Evolutionary conservation across 2,797 vertebrate genomes (phyloP).

Genomic region (Apodemus agrarius): DNA sequence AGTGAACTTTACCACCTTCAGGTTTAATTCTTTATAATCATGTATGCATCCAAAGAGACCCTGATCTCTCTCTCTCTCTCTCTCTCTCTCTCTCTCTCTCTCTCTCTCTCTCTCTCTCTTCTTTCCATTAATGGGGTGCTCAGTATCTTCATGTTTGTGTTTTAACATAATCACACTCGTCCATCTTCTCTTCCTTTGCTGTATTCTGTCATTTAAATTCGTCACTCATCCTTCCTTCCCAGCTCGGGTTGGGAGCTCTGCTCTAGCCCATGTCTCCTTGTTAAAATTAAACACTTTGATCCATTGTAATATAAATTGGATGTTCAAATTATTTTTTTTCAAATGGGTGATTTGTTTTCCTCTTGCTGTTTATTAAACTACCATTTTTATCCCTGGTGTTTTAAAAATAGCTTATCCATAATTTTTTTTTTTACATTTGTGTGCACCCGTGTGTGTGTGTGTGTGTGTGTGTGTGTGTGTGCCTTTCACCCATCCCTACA

Average conservation of each 20-base stretch:
- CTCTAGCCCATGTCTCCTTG: neutral
- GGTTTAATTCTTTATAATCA: neutral
- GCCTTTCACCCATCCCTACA: neutral
- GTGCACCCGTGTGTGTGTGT: neutral
- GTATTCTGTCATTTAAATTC: constrained; percentile 26
- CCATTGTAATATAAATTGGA: constrained; percentile 23
- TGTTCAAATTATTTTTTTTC: neutral
- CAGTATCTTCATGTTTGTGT: neutral
- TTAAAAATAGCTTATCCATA: neutral
- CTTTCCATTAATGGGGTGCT: neutral
- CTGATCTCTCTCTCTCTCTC: no score
- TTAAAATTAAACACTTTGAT: constrained; percentile 37
- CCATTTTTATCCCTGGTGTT: neutral
- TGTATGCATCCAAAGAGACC: neutral
- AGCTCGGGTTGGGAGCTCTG: neutral
- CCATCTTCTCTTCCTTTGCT: neutral
- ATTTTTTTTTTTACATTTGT: neutral
- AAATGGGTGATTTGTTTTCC: neutral
- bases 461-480: neutral
- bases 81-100: neutral
- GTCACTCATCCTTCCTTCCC: constrained; percentile 19
- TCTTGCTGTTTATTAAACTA: neutral
- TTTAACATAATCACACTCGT: constrained; percentile 34
- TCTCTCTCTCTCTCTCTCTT: neutral
- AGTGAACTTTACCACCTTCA: neutral